Evolutionary conservation across 2,888 invertebrate genomes (phyloP).

Genomic region (Atethmia centrago): DNA sequence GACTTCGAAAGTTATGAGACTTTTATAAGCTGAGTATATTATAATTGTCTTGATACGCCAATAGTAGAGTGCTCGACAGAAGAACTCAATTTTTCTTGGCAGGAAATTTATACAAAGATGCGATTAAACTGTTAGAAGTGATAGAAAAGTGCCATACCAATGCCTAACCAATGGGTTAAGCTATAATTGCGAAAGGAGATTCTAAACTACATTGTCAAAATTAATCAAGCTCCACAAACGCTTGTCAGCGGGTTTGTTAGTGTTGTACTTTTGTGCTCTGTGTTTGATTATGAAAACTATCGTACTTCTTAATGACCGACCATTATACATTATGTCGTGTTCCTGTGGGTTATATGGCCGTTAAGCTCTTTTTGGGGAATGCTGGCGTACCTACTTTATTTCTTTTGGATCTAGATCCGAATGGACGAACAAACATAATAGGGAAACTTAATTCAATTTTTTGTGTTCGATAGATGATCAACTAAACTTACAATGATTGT

Average conservation of each 20-base stretch:
- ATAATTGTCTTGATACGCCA: conserved; percentile 22
- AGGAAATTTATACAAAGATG: not conserved
- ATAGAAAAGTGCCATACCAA: conserved; percentile 1
- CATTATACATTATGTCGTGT: not conserved
- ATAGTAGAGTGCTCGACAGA: not conserved
- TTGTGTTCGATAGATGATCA: conserved; percentile 29
- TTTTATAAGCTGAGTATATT: conserved; percentile 29
- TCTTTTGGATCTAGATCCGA: not conserved
- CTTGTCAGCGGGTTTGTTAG: not conserved
- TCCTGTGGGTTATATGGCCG: not conserved
- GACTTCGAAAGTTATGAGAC: conserved; percentile 71
- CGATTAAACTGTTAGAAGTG: conserved; percentile 10
- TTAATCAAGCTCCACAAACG: conserved; percentile 31
- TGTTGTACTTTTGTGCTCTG: not conserved
- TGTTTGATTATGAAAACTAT: not conserved
- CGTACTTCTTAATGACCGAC: not conserved
- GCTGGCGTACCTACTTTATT: not conserved
- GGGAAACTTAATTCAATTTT: not conserved
- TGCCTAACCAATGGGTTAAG: not conserved
- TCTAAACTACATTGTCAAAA: conserved; percentile 23
- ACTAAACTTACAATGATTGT: conserved; percentile 72
- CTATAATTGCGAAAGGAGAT: conserved; percentile 18
- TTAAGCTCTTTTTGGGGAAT: not conserved
- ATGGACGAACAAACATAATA: not conserved
- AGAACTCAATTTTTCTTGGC: conserved; percentile 1